A percentile compares a stretch with the other conserved stretches of the same genome.
phyloP scores from a whole-genome alignment of 2,797 vertebrate species.

The Prunella strophiata region DNA sequence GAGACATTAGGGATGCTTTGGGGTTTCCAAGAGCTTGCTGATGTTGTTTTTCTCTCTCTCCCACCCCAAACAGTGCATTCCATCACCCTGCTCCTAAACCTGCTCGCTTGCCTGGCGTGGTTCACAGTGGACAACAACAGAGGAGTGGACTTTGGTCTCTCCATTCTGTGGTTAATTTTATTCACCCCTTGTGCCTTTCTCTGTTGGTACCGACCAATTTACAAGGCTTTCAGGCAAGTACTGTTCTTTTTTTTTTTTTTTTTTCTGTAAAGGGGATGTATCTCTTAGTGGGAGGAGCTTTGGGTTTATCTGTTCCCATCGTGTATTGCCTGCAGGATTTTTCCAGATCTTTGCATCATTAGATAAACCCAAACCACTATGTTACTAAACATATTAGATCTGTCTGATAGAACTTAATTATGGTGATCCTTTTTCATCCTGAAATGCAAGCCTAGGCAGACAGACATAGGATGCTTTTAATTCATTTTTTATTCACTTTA shows the following conservation, averaged over 20 bases:
- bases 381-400: neutral
- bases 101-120: slow-evolving; percentile 90
- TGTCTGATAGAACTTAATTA: neutral
- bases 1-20: neutral
- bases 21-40: neutral
- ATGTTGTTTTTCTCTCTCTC: neutral
- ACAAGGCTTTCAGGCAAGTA: slow-evolving; percentile 96
- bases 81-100: slow-evolving; percentile 91
- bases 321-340: neutral
- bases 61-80: slow-evolving; percentile 81
- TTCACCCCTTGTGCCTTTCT: slow-evolving; percentile 96
- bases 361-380: neutral
- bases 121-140: slow-evolving; percentile 66
- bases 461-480: neutral
- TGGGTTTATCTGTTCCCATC: neutral
- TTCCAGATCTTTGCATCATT: neutral
- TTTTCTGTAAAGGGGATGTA: accelerated
- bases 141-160: slow-evolving; percentile 91
- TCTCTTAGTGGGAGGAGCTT: neutral
- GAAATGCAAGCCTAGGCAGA: neutral
- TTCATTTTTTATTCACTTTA: neutral
- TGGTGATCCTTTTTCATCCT: neutral
- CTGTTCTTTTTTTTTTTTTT: neutral
- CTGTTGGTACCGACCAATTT: slow-evolving; percentile 96
- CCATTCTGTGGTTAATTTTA: slow-evolving; percentile 93